Base-by-base conservation (phyloP, 1,140 invertebrate genomes). In the Drosophila micromelanica region DNA sequence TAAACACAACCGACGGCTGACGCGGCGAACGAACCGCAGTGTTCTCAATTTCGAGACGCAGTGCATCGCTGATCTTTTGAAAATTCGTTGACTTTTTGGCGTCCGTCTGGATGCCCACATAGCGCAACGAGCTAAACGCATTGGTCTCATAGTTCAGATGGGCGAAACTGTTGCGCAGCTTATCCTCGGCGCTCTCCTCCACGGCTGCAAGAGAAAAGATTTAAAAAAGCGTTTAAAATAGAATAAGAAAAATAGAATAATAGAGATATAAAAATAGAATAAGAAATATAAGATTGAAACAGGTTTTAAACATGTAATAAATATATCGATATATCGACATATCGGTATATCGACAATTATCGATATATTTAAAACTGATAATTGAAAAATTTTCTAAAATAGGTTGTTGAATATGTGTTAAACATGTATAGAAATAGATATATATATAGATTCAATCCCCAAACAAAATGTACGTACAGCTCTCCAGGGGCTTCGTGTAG, bases 121-220 rank as follows among this genome's bases (percentile, higher is more conserved):
- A 91, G n/a, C 85, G 84, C 20, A 97, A 91, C 1, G 95, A 95
- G 89, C 94, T 95, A 80, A 96, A 97, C 6, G 95, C 95, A 60
- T 96, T 95, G 32, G 95, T 94, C 72, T 94, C 93, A 20, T 95
- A 92, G 13, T 94, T 93, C 69, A 95, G 91, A 62, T 94, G 93
- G 37, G 93, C 92, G 91, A 97, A 96, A 70, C 93, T 93, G 9
- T 93, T 92, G 59, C 94, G 92, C 37, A 97, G 76, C 52, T 95
- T 92, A 54, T 96, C 95, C 91, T 96, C 96, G 2, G 95, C 92
- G 69, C 93, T 95, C 84, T 95, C 94, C 12, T 90, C 91, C 37
- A 93, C 92, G 91, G 92, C 94, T 94, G 56, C 0, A 35, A 35
- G 15, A 67, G 42, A 57, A 15, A 40, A 13, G 4, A 54, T 9